Percentiles rank a stretch among this genome's conserved stretches.
Evolutionary conservation across 2,113 vertebrate genomes (phyloP).

Genomic region (Psammodynastes pulverulentus): DNA sequence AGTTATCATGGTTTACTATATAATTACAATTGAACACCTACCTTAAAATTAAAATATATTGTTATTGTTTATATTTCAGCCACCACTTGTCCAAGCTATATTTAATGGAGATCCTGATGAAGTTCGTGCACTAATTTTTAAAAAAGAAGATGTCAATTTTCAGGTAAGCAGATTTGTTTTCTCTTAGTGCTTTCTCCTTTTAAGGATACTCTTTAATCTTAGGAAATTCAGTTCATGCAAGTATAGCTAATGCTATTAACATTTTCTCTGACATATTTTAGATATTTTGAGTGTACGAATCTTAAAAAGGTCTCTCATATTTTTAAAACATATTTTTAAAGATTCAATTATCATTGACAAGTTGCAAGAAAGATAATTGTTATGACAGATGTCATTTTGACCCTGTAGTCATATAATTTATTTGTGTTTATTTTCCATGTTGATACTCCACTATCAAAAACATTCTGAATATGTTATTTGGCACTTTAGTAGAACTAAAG

Average conservation of each 20-base stretch:
- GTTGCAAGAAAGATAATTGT: not conserved
- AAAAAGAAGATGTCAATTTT: slow-evolving; percentile 99
- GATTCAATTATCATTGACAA: not conserved
- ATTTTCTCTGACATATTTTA: not conserved
- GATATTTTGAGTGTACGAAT: not conserved
- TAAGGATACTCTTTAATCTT: slow-evolving; percentile 1
- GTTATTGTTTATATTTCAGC: slow-evolving; percentile 74
- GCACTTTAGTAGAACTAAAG: not conserved
- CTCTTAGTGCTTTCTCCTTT: not conserved
- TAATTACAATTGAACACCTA: not conserved
- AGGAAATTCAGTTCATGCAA: not conserved
- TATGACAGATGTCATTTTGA: not conserved
- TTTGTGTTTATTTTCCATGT: not conserved
- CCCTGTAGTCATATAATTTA: not conserved
- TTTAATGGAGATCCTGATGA: slow-evolving; percentile 99
- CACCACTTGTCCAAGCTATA: slow-evolving; percentile 97
- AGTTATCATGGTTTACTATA: not conserved
- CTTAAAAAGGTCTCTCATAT: not conserved
- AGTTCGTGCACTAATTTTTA: slow-evolving; percentile 97
- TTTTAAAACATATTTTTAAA: not conserved
- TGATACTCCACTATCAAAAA: not conserved
- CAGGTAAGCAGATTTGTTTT: slow-evolving; percentile 79
- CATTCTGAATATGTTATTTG: not conserved
- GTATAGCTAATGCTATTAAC: not conserved
- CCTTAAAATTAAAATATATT: slow-evolving; percentile 28